phyloP scores from a whole-genome alignment of 2,888 invertebrate genomes.

The Tyria jacobaeae region DNA sequence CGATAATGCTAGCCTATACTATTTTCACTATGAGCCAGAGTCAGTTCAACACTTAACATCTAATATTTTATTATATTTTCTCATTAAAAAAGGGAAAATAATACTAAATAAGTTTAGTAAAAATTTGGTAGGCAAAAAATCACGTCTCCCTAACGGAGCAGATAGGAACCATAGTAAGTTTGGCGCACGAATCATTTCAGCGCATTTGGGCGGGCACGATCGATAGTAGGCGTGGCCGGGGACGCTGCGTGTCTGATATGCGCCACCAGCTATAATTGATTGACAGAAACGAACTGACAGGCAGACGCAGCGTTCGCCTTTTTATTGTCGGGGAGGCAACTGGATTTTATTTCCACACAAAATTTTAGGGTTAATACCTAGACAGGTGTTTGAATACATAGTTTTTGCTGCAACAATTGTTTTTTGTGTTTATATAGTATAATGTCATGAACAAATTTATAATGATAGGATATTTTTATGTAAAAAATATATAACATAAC shows the following conservation, averaged over 20 bases:
- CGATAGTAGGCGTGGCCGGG: constrained; percentile 74
- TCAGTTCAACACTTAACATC: too few species aligned
- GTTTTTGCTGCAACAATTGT: too few species aligned
- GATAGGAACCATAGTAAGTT: constrained; percentile 27
- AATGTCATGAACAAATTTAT: too few species aligned
- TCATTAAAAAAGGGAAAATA: neutral
- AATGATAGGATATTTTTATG: too few species aligned
- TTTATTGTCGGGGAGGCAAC: constrained; percentile 72
- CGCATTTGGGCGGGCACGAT: constrained; percentile 79
- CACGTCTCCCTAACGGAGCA: constrained; percentile 21
- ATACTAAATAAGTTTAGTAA: neutral
- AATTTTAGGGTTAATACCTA: constrained; percentile 38
- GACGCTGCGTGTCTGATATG: constrained; percentile 77
- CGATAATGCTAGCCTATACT: too few species aligned
- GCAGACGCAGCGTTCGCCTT: constrained; percentile 65
- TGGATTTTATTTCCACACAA: constrained; percentile 59
- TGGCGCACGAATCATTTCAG: constrained; percentile 58
- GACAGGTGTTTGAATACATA: constrained; percentile 16
- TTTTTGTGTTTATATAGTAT: too few species aligned
- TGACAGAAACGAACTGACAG: constrained; percentile 81
- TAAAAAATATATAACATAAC: too few species aligned
- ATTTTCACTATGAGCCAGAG: too few species aligned
- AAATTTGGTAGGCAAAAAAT: constrained; percentile 43
- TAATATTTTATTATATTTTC: too few species aligned
- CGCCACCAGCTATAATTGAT: constrained; percentile 78